Evolutionary conservation across 2,888 invertebrate species (phyloP).

Genomic region (Cistogaster globosa): DNA sequence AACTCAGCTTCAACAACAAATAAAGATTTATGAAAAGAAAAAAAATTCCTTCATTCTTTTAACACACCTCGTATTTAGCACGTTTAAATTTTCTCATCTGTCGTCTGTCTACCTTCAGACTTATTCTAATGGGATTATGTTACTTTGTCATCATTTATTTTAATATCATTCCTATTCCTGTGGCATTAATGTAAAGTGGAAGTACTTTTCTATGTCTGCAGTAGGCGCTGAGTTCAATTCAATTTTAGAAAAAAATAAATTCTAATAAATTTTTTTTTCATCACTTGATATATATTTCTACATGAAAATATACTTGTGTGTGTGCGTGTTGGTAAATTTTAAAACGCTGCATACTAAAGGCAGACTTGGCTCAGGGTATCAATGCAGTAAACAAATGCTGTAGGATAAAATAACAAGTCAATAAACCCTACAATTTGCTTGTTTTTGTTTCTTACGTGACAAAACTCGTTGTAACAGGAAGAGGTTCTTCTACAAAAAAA

Average conservation of each 20-base stretch:
- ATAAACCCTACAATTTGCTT: constrained; percentile 64
- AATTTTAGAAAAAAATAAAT: constrained; percentile 24
- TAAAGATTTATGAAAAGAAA: too few relatives aligned
- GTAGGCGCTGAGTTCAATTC: constrained; percentile 58
- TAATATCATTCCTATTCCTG: constrained; percentile 24
- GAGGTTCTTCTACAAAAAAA: constrained; percentile 38
- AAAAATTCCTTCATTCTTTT: too few relatives aligned
- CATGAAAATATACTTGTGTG: neutral
- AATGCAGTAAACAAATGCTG: constrained; percentile 40
- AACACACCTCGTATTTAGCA: constrained; percentile 1
- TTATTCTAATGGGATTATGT: constrained; percentile 68
- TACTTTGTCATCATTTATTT: constrained; percentile 8
- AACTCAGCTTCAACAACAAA: too few relatives aligned
- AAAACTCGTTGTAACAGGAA: neutral
- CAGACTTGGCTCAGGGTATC: constrained; percentile 24
- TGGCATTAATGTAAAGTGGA: neutral
- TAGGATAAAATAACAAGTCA: constrained; percentile 54
- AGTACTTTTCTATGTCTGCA: neutral
- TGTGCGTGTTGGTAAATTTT: neutral
- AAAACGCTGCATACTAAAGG: constrained; percentile 23
- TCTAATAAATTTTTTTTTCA: constrained; percentile 17
- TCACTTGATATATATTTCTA: neutral
- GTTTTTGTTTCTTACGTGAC: constrained; percentile 12
- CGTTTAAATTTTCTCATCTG: constrained; percentile 25
- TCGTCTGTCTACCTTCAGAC: constrained; percentile 22